These are phyloP conservation scores for Aphelocoma californica DNA, from an alignment of 2,797 vertebrate genomes.

Conservation along the genomic window DNA sequence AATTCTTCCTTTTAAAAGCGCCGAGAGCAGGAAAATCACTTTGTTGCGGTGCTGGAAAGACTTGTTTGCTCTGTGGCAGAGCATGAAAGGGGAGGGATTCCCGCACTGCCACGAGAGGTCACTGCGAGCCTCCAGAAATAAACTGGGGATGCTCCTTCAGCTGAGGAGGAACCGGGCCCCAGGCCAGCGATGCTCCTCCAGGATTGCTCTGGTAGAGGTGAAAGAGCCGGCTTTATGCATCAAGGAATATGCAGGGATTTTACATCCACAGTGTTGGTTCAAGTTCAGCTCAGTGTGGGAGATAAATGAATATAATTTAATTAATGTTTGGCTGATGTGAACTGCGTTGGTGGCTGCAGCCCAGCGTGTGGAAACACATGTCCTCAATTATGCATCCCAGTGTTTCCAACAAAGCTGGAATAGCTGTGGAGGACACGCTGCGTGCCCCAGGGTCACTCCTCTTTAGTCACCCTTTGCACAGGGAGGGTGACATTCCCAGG, in stretches of 20 bases:
- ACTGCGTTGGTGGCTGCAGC: neutral
- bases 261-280: neutral
- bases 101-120: conserved; percentile 18
- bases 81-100: neutral
- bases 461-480: neutral
- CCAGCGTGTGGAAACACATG: neutral
- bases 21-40: neutral
- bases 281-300: neutral
- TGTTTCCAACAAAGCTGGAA: neutral
- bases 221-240: neutral
- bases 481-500: neutral
- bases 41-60: neutral
- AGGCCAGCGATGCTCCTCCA: neutral
- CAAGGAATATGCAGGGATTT: neutral
- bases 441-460: neutral
- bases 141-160: fast-evolving
- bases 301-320: neutral
- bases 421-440: neutral
- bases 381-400: neutral
- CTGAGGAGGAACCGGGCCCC: neutral
- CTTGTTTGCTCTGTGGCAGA: neutral
- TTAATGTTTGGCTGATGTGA: neutral
- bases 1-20: neutral
- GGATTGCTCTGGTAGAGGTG: neutral
- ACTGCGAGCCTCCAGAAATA: neutral